phyloP scores from a whole-genome alignment of 2,797 vertebrate species.

The Typhlichthys eigenmanni region DNA sequence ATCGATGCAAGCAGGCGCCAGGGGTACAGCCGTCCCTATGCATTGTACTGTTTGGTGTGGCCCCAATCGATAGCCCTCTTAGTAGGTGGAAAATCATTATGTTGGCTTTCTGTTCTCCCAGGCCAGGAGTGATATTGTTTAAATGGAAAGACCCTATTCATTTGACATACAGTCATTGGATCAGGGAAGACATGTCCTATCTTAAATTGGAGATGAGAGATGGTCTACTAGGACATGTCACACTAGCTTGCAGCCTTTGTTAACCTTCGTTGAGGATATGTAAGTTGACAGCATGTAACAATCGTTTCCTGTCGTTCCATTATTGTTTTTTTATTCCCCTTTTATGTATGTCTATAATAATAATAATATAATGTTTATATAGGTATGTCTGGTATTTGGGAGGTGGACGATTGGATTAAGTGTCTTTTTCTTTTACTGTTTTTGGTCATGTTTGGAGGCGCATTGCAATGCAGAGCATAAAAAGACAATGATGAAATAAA shows the following conservation, averaged over 20 bases:
- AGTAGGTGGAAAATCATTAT: not conserved
- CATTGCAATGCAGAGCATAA: too few species aligned
- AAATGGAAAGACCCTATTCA: constrained; percentile 8
- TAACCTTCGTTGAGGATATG: not conserved
- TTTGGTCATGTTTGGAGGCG: too few species aligned
- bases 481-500: too few species aligned
- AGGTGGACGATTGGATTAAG: too few species aligned
- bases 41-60: constrained; percentile 4
- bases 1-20: too few species aligned
- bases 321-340: too few species aligned
- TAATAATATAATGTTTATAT: too few species aligned
- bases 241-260: constrained; percentile 6
- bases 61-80: constrained; percentile 1
- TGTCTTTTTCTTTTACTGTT: too few species aligned
- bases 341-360: too few species aligned
- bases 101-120: constrained; percentile 7
- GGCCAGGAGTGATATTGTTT: constrained; percentile 10
- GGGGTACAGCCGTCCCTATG: not conserved
- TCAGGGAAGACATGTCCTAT: constrained; percentile 12
- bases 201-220: constrained; percentile 1
- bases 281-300: constrained; percentile 6
- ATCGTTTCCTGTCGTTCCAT: too few species aligned
- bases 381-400: too few species aligned
- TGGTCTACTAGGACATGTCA: constrained; percentile 10
- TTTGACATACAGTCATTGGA: not conserved